Evolutionary conservation across 2,797 vertebrate genomes (phyloP).

Genomic region (Anniella stebbinsi): DNA sequence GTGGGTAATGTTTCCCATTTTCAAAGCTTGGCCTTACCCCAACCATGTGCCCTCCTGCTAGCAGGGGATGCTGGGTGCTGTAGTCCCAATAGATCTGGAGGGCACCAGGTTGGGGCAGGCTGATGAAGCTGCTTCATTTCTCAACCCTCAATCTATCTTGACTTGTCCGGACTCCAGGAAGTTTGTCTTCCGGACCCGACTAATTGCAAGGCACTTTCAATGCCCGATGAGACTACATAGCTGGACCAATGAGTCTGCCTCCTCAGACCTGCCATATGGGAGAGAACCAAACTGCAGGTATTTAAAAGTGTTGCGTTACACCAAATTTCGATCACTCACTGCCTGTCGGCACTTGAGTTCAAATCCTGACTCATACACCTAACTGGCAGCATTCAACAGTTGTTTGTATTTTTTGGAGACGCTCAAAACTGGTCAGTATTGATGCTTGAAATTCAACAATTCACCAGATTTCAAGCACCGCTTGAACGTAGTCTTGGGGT

Average conservation of each 20-base stretch:
- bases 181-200: not conserved
- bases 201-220: not conserved
- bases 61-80: not conserved
- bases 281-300: no score
- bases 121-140: not conserved
- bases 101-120: not conserved
- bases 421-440: not conserved
- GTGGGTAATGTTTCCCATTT: no score
- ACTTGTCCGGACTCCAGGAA: no score
- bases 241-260: no score
- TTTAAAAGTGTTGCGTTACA: not conserved
- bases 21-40: not conserved
- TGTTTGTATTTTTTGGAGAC: not conserved
- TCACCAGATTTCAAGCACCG: not conserved
- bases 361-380: no score
- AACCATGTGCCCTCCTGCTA: not conserved
- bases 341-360: not conserved
- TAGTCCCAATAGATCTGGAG: not conserved
- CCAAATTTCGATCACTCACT: not conserved
- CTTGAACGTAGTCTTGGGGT: not conserved
- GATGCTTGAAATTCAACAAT: not conserved
- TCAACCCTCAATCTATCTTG: not conserved
- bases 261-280: not conserved
- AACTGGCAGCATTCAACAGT: not conserved
- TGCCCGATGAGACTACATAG: rapidly evolving